Base-by-base conservation (phyloP, 1,140 invertebrate genomes). In the Trachymyrmex septentrionalis region DNA sequence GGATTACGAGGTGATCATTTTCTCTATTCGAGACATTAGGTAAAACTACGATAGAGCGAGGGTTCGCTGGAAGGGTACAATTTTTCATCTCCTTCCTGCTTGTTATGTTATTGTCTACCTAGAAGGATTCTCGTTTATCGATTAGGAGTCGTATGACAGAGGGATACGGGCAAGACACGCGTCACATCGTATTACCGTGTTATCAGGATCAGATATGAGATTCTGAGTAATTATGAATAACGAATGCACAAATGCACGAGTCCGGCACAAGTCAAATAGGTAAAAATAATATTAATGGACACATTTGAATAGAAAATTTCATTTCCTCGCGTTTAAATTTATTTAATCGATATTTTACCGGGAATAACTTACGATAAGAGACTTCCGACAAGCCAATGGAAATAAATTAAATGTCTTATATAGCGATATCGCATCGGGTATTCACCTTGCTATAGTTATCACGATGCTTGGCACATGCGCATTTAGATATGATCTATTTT, bases 1-100 rank as follows among this genome's bases (percentile, higher is more conserved):
- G 91, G 91, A 92, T 91, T 92, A 92, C 87, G 80, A 87, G 73
- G 21, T 57, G 85, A 90, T 92, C 90, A 88, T 90, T 85, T 88
- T 91, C 72, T 87, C 48, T 16, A 57, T 85, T 80, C 55, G 55
- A 57, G 55, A 75, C 57, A 75, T 10, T 53, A 21, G 27, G 57
- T 53, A 63, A 73, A 69, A 63, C 48, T 48, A 19, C 10, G 59
- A 69, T 19, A 16, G 61, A 30, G 16, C 7, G 12, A 24, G 57
- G 71, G n/a, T 24, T 3, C 0, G 10, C 10, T 44, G 73, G 59
- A 77, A 84, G 88, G 85, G 64, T 84, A 57, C 66, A 73, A 84
- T 85, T 89, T 73, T 78, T 53, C 69, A 34, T 69, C 53, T 38
- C 85, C 34, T 48, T 63, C 19, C 16, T 24, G 21, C 77, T 63